Evolutionary conservation across 2,113 vertebrate species (phyloP), one percentile per base, ranked within the genome.

Genomic region (Brachirus orientalis): DNA sequence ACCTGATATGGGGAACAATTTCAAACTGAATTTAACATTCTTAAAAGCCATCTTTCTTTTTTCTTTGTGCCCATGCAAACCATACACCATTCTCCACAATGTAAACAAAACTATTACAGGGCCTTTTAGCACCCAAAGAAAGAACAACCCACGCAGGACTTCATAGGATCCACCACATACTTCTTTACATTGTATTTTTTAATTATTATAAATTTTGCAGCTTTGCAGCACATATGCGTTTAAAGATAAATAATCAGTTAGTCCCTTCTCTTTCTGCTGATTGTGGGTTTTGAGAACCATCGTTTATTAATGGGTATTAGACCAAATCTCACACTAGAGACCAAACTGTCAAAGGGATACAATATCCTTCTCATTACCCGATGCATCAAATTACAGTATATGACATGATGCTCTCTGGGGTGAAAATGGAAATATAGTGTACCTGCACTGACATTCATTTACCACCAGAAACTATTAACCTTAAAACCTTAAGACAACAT

Each of bases 221-320:
- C 38, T 13, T n/a, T 44, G 55, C 72, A 66, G 75, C 63, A 59
- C 51, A 38, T 33, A 9, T 50, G 41, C 65, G 59, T 44, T 63
- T 58, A 70, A 55, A 66, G 52, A 75, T 85, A 81, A 83, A 73
- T 75, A 52, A 74, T 68, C 51, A 22, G 55, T 11, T 50, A 8
- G 59, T 77, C 76, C 62, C 83, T 16, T 43, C 46, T 74, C 77
- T 62, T 59, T 74, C 62, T 51, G 72, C 63, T 59, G 72, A 82
- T 63, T 78, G 77, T 78, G 76, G 67, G 74, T 74, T 87, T 86
- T 77, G 68, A 83, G 72, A 79, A 53, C 50, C 52, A 60, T 62
- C 74, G 86, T 88, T 84, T 72, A 84, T 86, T 86, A 83, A 65
- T 63, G 63, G 46, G 63, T 70, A 76, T 86, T 75, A 79, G 62